phyloP scores from a whole-genome alignment of 2,888 invertebrate genomes.

The Patella ulyssiponensis region DNA sequence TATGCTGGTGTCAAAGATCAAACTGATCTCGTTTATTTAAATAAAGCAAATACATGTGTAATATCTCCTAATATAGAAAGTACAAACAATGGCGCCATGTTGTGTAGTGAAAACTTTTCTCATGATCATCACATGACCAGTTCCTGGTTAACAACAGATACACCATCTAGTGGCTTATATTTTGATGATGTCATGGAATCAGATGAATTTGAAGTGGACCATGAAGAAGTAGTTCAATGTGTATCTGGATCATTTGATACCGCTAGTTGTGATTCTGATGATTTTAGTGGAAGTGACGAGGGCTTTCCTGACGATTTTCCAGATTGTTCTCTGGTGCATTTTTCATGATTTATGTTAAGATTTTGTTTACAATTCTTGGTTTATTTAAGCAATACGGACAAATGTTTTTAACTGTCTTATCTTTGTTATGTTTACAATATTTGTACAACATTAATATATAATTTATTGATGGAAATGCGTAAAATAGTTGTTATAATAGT shows the following conservation, averaged over 20 bases:
- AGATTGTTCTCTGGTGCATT: neutral
- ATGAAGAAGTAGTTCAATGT: conserved; percentile 1
- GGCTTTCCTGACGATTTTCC: neutral
- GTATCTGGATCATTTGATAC: neutral
- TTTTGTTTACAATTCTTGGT: no score
- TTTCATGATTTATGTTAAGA: no score
- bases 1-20: neutral
- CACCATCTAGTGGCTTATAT: neutral
- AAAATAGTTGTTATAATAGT: no score
- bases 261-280: neutral
- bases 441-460: no score
- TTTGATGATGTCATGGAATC: neutral
- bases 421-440: no score
- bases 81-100: neutral
- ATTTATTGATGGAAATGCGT: no score
- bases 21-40: neutral
- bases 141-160: neutral
- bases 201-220: neutral
- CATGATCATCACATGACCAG: neutral
- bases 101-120: neutral
- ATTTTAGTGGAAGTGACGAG: conserved; percentile 4
- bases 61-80: no score
- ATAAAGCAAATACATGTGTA: no score
- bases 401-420: no score
- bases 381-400: no score